Evolutionary conservation across 2,888 invertebrate genomes (phyloP).

Genomic region (Mesopsocus fuscifrons): DNA sequence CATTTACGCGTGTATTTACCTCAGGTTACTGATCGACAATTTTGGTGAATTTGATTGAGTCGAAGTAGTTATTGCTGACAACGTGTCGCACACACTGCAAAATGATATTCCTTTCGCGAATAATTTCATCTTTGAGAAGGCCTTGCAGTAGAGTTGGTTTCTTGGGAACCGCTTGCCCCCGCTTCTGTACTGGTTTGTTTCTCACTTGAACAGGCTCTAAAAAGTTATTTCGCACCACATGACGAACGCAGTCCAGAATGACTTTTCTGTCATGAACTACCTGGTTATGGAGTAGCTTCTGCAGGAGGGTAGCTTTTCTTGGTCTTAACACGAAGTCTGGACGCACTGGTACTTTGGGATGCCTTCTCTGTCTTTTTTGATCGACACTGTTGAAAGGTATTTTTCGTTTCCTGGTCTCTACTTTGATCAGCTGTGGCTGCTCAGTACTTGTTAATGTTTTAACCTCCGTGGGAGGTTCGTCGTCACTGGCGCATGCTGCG

Average conservation of each 20-base stretch:
- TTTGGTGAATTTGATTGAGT: no score
- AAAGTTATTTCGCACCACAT: constrained; percentile 41
- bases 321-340: neutral
- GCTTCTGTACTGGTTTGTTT: constrained; percentile 10
- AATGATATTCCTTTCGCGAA: constrained; percentile 69
- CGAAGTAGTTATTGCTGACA: constrained; percentile 58
- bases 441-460: no score
- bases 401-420: neutral
- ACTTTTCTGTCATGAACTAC: constrained; percentile 74
- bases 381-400: neutral
- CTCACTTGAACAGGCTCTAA: constrained; percentile 14
- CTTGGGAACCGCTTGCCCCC: constrained; percentile 1
- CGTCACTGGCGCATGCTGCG: neutral
- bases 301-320: constrained; percentile 32
- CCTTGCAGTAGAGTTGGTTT: constrained; percentile 40
- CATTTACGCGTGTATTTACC: no score
- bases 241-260: constrained; percentile 68
- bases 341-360: no score
- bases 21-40: no score
- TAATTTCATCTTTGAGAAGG: constrained; percentile 56
- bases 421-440: neutral
- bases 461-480: neutral
- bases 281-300: constrained; percentile 53
- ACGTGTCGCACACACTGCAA: constrained; percentile 72
- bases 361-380: neutral